Evolutionary conservation across 2,888 invertebrate genomes (phyloP).

Genomic region (Microctonus aethiopoides): DNA sequence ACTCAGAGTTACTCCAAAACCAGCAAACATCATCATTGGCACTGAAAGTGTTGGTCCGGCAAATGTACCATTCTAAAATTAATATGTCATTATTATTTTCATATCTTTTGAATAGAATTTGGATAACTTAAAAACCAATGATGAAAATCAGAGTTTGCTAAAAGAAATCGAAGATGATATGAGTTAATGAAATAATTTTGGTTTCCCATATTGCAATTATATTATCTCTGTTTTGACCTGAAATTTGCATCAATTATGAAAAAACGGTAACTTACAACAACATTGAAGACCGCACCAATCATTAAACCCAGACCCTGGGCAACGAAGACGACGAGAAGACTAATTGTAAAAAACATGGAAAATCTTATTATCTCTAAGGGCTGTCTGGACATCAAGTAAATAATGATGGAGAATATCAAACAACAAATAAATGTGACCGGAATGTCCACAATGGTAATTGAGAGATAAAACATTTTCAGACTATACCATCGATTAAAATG

Average conservation of each 20-base stretch:
- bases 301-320: constrained; percentile 93
- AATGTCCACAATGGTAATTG: constrained; percentile 81
- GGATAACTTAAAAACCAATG: too few species aligned
- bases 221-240: too few species aligned
- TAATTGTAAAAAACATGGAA: constrained; percentile 85
- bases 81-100: not conserved
- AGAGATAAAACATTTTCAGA: constrained; percentile 82
- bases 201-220: too few species aligned
- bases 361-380: constrained; percentile 84
- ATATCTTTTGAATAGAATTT: too few species aligned
- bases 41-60: constrained; percentile 91
- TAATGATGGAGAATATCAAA: constrained; percentile 77
- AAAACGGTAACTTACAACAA: constrained; percentile 76
- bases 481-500: constrained; percentile 93
- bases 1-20: constrained; percentile 90
- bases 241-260: not conserved
- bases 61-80: constrained; percentile 90
- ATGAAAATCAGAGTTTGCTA: too few species aligned
- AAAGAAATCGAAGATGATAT: too few species aligned
- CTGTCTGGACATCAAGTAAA: constrained; percentile 92
- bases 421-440: constrained; percentile 83
- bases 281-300: constrained; percentile 89
- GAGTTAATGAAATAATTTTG: too few species aligned
- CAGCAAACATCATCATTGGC: constrained; percentile 97
- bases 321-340: constrained; percentile 85